Conservation (phyloP, 2,797 vertebrate genomes). For the Sternarchorhynchus goeldii region DNA sequence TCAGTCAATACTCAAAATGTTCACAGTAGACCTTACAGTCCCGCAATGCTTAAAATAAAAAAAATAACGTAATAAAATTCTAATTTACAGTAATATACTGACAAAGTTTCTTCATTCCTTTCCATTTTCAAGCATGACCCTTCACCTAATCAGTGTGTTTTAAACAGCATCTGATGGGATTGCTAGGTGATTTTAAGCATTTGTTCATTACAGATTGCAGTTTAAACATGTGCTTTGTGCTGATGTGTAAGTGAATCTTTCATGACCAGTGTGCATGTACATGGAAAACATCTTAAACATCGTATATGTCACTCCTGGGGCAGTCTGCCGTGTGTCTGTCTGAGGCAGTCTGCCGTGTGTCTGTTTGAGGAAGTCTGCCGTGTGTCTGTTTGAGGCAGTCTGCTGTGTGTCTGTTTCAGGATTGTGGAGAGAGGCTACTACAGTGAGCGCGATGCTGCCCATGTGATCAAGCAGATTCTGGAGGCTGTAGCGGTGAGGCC, state of each 20-base stretch:
- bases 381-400: background rate
- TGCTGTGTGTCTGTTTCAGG: conserved; percentile 65
- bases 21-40: background rate
- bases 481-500: conserved; percentile 83
- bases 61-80: background rate
- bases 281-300: too few relatives aligned
- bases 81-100: background rate
- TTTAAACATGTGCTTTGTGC: background rate
- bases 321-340: background rate
- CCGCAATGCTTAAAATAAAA: background rate
- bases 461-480: conserved; percentile 89
- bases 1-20: background rate
- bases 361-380: background rate
- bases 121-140: background rate
- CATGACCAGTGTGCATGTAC: too few relatives aligned
- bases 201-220: background rate
- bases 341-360: too few relatives aligned
- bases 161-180: background rate
- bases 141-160: background rate
- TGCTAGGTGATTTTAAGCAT: background rate
- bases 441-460: conserved; percentile 86
- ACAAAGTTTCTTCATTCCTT: background rate
- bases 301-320: too few relatives aligned
- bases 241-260: background rate
- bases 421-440: conserved; percentile 90